Conservation (phyloP, 2,888 invertebrate species). For the Polydrusus pterygomalis region DNA sequence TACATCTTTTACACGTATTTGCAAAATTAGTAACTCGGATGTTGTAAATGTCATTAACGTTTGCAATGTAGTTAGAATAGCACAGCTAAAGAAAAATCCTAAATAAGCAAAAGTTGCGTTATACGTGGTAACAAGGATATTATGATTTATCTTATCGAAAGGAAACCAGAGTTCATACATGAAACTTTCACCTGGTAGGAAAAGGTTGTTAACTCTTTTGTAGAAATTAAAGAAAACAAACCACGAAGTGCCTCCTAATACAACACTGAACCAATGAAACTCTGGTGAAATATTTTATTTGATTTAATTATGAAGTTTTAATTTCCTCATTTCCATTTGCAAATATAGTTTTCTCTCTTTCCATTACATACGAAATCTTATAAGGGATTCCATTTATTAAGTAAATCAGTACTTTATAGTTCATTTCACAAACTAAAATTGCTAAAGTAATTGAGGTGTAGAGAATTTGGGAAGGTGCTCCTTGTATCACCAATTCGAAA, state of each 20-base stretch:
- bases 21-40: conserved; percentile 33
- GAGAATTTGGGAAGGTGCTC: neutral
- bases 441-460: conserved; percentile 20
- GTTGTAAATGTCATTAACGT: conserved; percentile 40
- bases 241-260: neutral
- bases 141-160: conserved; percentile 29
- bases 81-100: conserved; percentile 42
- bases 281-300: conserved; percentile 21
- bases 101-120: conserved; percentile 19
- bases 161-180: conserved; percentile 47
- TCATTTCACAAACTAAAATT: conserved; percentile 34
- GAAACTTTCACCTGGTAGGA: conserved; percentile 25
- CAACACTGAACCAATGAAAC: neutral
- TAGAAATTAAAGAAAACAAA: conserved; percentile 28
- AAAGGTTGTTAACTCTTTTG: neutral
- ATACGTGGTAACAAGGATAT: conserved; percentile 20
- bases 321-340: conserved; percentile 12
- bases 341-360: conserved; percentile 25
- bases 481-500: neutral
- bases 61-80: conserved; percentile 33
- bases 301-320: conserved; percentile 4
- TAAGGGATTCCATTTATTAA: conserved; percentile 40
- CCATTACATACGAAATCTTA: conserved; percentile 22
- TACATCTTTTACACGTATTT: conserved; percentile 26
- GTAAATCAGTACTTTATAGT: conserved; percentile 37